A percentile compares a stretch with the other conserved stretches of the same genome.
These are phyloP conservation scores for Gadopsis marmoratus DNA, from an alignment of 2,797 vertebrate genomes.

Conservation along the genomic window DNA sequence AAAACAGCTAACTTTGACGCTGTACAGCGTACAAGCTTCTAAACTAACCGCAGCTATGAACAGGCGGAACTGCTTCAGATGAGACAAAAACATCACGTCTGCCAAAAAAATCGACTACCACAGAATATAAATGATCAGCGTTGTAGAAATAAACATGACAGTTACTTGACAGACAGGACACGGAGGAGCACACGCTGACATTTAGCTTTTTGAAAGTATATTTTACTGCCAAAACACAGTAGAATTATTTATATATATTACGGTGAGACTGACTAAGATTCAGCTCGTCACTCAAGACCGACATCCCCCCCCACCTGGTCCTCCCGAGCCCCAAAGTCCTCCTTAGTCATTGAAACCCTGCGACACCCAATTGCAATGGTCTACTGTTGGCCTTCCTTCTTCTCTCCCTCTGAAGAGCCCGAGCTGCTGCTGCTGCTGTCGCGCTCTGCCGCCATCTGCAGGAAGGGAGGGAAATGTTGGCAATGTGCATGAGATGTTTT, in stretches of 20 bases:
- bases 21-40: background rate
- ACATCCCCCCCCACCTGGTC: constrained; percentile 64
- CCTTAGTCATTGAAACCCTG: constrained; percentile 51
- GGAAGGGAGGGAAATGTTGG: background rate
- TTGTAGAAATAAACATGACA: constrained; percentile 64
- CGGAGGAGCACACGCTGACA: constrained; percentile 56
- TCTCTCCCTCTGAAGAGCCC: constrained; percentile 87
- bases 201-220: constrained; percentile 74
- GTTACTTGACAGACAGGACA: constrained; percentile 74
- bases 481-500: no score
- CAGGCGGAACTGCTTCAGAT: background rate
- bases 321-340: constrained; percentile 67
- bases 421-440: constrained; percentile 80
- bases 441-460: constrained; percentile 96
- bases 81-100: constrained; percentile 14
- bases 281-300: constrained; percentile 81
- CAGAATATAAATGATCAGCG: constrained; percentile 62
- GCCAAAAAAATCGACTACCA: constrained; percentile 28
- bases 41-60: background rate
- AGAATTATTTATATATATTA: constrained; percentile 61
- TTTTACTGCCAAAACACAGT: constrained; percentile 96
- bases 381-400: constrained; percentile 95
- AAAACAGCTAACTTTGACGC: background rate
- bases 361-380: constrained; percentile 78
- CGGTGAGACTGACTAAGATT: constrained; percentile 84